Evolutionary conservation across 2,888 invertebrate species (phyloP).

Genomic region (Congeria kusceri): DNA sequence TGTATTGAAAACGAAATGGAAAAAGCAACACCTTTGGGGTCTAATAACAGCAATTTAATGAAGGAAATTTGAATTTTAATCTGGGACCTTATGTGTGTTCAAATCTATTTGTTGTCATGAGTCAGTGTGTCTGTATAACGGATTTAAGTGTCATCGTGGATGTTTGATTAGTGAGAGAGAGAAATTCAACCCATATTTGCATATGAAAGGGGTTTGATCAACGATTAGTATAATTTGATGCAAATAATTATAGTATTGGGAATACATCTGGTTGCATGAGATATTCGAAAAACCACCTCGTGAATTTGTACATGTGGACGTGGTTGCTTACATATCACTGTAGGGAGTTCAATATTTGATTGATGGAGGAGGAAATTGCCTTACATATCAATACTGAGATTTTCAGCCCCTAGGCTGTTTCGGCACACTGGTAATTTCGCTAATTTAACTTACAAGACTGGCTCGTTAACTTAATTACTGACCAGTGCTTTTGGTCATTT

Average conservation of each 20-base stretch:
- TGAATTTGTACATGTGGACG: slow-evolving; percentile 23
- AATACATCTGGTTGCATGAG: slow-evolving; percentile 1
- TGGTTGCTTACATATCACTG: slow-evolving; percentile 11
- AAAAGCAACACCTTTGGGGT: neutral
- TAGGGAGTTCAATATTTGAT: slow-evolving; percentile 31
- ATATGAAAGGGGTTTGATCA: slow-evolving; percentile 42
- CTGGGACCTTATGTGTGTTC: slow-evolving; percentile 9
- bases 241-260: slow-evolving; percentile 44
- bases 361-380: slow-evolving; percentile 49
- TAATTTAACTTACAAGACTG: slow-evolving; percentile 37
- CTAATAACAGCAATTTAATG: slow-evolving; percentile 3
- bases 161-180: slow-evolving; percentile 34
- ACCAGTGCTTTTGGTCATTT: slow-evolving; percentile 41
- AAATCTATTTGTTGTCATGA: slow-evolving; percentile 25
- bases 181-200: slow-evolving; percentile 24
- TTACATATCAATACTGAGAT: slow-evolving; percentile 24
- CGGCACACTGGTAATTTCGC: slow-evolving; percentile 31
- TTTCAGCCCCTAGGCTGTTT: slow-evolving; percentile 16
- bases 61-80: slow-evolving; percentile 22
- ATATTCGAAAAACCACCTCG: neutral
- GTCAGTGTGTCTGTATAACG: slow-evolving; percentile 18
- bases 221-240: slow-evolving; percentile 42
- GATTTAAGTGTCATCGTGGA: slow-evolving; percentile 30
- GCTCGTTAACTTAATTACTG: slow-evolving; percentile 39
- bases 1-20: neutral